A percentile compares a stretch with the other conserved stretches of the same genome.
These are phyloP conservation scores for Gavialis gangeticus DNA, from an alignment of 2,113 vertebrate species.

Conservation along the genomic window DNA sequence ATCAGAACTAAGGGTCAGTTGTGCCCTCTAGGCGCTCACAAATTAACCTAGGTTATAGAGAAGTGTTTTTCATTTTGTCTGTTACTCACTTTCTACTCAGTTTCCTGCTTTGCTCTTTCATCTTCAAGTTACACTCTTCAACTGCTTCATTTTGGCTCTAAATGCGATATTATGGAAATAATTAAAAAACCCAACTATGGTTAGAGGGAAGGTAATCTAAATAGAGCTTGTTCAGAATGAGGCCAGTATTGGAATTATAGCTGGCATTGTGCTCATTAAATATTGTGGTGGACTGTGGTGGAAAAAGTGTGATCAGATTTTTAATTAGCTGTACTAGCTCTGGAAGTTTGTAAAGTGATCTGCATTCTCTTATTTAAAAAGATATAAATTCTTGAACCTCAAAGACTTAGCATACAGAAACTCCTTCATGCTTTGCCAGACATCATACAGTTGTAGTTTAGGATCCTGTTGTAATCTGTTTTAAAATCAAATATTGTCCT, in stretches of 20 bases:
- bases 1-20: neutral
- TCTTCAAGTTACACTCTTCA: too few species aligned
- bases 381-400: neutral
- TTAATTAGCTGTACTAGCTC: neutral
- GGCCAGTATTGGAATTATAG: neutral
- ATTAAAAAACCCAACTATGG: neutral
- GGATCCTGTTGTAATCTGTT: neutral
- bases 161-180: neutral
- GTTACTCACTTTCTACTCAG: neutral
- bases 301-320: neutral
- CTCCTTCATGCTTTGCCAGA: neutral
- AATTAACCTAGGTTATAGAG: neutral
- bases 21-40: neutral
- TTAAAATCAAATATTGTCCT: neutral
- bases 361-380: neutral
- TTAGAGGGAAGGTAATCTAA: neutral
- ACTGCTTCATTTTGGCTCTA: neutral
- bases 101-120: neutral
- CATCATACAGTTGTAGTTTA: neutral
- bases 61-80: neutral
- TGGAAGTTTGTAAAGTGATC: neutral
- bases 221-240: neutral
- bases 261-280: neutral
- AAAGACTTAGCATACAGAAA: neutral
- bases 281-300: neutral